Conservation (phyloP, 2,113 vertebrate genomes). For the Bungarus multicinctus region DNA sequence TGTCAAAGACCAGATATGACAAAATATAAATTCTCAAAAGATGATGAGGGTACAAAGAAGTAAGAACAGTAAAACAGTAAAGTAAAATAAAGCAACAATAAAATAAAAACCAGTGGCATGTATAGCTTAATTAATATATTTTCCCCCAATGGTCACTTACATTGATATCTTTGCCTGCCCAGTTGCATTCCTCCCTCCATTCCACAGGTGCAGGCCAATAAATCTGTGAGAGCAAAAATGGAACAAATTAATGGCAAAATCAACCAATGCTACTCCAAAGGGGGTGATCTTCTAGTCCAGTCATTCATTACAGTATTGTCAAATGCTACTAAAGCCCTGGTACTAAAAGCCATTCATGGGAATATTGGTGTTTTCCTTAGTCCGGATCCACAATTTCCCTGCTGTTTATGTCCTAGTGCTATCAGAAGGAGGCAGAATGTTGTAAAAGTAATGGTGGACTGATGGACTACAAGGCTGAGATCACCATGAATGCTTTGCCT, state of each 20-base stretch:
- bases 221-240: conserved; percentile 70
- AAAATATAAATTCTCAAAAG: background rate
- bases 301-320: background rate
- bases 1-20: background rate
- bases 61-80: background rate
- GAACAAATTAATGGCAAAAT: background rate
- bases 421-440: background rate
- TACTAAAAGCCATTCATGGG: background rate
- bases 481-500: background rate
- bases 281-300: background rate
- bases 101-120: background rate
- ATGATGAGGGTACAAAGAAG: background rate
- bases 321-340: background rate
- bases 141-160: conserved; percentile 73
- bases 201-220: conserved; percentile 94
- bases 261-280: background rate
- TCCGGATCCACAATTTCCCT: background rate
- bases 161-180: conserved; percentile 96
- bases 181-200: conserved; percentile 98
- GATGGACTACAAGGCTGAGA: background rate
- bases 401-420: background rate
- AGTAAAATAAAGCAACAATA: background rate
- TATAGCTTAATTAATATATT: background rate
- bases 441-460: background rate
- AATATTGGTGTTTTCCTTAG: background rate